A percentile compares a stretch with the other conserved stretches of the same genome.
Conservation (phyloP, 1,140 invertebrate species). For the Prorops nasuta region DNA sequence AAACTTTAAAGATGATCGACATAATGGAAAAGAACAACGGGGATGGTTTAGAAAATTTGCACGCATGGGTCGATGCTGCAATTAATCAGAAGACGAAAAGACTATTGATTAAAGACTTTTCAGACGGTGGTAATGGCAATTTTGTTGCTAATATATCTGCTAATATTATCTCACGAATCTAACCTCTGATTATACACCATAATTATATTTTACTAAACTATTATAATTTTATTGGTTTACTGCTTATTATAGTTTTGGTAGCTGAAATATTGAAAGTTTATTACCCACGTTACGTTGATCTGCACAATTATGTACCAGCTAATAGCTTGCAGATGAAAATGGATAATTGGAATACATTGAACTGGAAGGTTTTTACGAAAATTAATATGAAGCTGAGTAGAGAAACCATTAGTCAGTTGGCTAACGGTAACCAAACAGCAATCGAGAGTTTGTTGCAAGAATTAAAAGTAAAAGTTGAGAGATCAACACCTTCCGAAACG, state of each 20-base stretch:
- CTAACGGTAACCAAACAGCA: slow-evolving; percentile 57
- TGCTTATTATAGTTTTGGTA: slow-evolving; percentile 56
- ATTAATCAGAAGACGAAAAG: slow-evolving; percentile 60
- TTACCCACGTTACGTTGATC: slow-evolving; percentile 66
- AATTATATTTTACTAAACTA: background rate
- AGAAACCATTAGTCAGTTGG: slow-evolving; percentile 61
- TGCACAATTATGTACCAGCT: slow-evolving; percentile 69
- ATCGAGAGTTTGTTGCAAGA: slow-evolving; percentile 62
- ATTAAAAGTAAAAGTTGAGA: slow-evolving; percentile 43
- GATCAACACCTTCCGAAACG: slow-evolving; percentile 8
- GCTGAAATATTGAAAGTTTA: slow-evolving; percentile 67
- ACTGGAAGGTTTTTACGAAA: slow-evolving; percentile 65
- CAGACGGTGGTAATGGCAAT: slow-evolving; percentile 61
- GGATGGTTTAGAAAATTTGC: slow-evolving; percentile 36
- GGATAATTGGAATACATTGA: slow-evolving; percentile 70
- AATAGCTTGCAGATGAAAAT: slow-evolving; percentile 63
- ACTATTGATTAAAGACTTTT: slow-evolving; percentile 66
- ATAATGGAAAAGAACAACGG: background rate
- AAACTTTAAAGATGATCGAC: slow-evolving; percentile 17
- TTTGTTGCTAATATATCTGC: background rate
- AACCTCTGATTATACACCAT: no score
- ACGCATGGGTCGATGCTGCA: slow-evolving; percentile 62
- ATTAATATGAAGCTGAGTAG: slow-evolving; percentile 59
- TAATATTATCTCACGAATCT: no score
- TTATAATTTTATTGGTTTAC: background rate